Percentiles rank a stretch among this genome's conserved stretches.
Conservation (phyloP, 2,888 invertebrate species). For the Hypomecis atomaria region DNA sequence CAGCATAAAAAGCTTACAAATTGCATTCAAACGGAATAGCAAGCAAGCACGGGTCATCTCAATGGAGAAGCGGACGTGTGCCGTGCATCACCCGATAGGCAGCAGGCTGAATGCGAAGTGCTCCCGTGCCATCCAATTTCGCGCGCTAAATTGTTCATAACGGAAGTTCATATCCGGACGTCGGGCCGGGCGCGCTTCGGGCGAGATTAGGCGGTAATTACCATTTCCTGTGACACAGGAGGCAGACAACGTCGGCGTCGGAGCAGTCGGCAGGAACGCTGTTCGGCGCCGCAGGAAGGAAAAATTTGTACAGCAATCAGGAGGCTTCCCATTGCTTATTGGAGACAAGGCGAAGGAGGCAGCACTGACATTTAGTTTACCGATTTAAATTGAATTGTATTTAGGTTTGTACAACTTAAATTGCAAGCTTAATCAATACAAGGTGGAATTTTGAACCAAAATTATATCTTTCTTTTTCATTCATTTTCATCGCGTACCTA, state of each 20-base stretch:
- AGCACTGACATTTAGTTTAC: too few relatives aligned
- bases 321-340: conserved; percentile 41
- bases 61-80: conserved; percentile 66
- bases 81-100: conserved; percentile 58
- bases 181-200: conserved; percentile 79
- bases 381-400: not conserved
- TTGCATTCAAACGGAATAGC: conserved; percentile 20
- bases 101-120: conserved; percentile 72
- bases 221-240: conserved; percentile 83
- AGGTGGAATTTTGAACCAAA: too few relatives aligned
- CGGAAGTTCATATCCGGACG: conserved; percentile 94
- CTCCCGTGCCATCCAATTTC: conserved; percentile 84
- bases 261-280: conserved; percentile 51
- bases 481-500: too few relatives aligned
- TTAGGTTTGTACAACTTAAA: not conserved
- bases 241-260: conserved; percentile 67
- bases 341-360: not conserved
- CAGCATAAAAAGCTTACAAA: not conserved
- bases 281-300: conserved; percentile 57
- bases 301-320: conserved; percentile 60
- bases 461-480: too few relatives aligned
- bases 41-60: conserved; percentile 41
- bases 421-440: not conserved
- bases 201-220: conserved; percentile 86
- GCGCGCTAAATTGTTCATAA: conserved; percentile 92